phyloP scores from a whole-genome alignment of 2,797 vertebrate genomes.

The Synanceia verrucosa region DNA sequence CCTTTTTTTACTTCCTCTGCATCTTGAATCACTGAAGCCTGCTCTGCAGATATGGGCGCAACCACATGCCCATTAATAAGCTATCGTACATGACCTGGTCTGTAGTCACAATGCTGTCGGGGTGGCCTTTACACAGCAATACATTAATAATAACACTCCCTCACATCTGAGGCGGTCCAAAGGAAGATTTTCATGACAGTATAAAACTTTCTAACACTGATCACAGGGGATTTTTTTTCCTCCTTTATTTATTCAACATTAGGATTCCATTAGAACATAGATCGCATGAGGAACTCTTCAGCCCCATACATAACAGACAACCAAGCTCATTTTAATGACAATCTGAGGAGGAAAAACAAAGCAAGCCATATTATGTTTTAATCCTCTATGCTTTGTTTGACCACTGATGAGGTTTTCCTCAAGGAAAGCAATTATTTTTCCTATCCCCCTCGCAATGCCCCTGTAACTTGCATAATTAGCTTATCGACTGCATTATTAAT shows the following conservation, averaged over 20 bases:
- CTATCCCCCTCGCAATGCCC: constrained; percentile 65
- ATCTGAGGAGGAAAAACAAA: constrained; percentile 75
- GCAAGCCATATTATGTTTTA: constrained; percentile 74
- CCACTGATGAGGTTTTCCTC: constrained; percentile 78
- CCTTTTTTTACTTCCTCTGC: not conserved
- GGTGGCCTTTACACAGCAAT: constrained; percentile 2
- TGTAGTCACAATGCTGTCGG: constrained; percentile 12
- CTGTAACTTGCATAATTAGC: constrained; percentile 85
- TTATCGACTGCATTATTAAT: constrained; percentile 83
- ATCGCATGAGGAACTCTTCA: constrained; percentile 50
- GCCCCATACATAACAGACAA: constrained; percentile 41
- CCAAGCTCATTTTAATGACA: constrained; percentile 75
- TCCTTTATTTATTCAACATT: constrained; percentile 44
- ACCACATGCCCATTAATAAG: constrained; percentile 36
- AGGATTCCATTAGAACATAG: constrained; percentile 53
- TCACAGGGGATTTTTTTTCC: constrained; percentile 27
- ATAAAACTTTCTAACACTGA: constrained; percentile 28
- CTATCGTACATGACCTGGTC: constrained; percentile 30
- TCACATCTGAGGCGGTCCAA: not conserved
- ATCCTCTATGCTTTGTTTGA: constrained; percentile 77
- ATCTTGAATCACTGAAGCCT: not conserved
- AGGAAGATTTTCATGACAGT: constrained; percentile 4
- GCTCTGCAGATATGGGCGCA: constrained; percentile 8
- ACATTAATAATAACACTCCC: constrained; percentile 6
- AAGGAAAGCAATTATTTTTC: constrained; percentile 84